Percentiles rank a stretch among this genome's conserved stretches.
Conservation (phyloP, 2,113 vertebrate genomes). For the Ophiodon elongatus region DNA sequence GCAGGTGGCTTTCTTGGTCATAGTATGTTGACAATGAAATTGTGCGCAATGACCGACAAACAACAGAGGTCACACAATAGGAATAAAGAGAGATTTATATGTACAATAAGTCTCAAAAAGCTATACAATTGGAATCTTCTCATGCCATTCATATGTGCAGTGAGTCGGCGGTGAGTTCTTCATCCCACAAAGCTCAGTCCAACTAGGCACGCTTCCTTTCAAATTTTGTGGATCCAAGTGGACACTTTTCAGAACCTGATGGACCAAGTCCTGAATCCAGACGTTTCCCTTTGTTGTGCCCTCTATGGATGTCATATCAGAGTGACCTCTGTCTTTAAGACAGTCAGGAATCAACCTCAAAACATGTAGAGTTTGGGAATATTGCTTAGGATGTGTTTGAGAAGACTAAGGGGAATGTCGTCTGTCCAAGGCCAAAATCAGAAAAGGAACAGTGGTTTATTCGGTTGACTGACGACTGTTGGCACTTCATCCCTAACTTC, state of each 20-base stretch:
- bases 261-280: not conserved
- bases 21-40: not conserved
- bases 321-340: not conserved
- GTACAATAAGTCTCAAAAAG: not conserved
- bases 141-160: not conserved
- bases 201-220: not conserved
- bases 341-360: not conserved
- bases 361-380: not conserved
- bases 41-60: not conserved
- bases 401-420: not conserved
- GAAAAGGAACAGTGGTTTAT: conserved; percentile 28
- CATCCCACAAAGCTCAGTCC: not conserved
- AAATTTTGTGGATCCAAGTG: not conserved
- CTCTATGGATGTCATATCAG: not conserved
- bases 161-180: not conserved
- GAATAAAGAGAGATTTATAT: not conserved
- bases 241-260: not conserved
- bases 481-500: conserved; percentile 27
- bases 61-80: not conserved
- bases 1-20: not conserved
- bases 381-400: conserved; percentile 2
- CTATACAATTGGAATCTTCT: not conserved
- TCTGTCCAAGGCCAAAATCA: not conserved
- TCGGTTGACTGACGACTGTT: conserved; percentile 7
- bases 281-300: not conserved